Evolutionary conservation across 1,140 invertebrate genomes (phyloP).

Genomic region (Zaprionus tsacasi): DNA sequence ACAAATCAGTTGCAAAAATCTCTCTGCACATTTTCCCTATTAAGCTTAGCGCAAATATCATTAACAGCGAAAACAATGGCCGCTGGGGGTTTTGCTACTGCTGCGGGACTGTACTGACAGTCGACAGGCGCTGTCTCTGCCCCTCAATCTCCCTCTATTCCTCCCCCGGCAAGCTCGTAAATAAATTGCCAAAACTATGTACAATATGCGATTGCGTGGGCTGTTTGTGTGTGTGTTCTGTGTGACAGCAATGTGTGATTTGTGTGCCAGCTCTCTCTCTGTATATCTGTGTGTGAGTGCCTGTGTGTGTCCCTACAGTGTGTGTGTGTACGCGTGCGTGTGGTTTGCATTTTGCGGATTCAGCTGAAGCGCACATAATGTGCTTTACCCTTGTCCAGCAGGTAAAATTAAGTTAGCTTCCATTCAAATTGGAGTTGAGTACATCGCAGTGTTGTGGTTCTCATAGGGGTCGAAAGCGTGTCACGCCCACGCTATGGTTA

Average conservation of each 20-base stretch:
- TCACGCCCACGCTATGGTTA: background rate
- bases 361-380: slow-evolving; percentile 21
- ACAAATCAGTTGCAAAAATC: background rate
- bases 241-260: slow-evolving; percentile 21
- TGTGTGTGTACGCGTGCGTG: slow-evolving; percentile 5
- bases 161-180: background rate
- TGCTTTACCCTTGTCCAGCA: background rate
- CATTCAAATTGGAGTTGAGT: background rate
- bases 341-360: slow-evolving; percentile 43
- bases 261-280: background rate
- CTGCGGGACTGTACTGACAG: slow-evolving; percentile 18
- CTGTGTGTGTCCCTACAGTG: no score
- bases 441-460: background rate
- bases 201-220: slow-evolving; percentile 11
- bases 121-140: background rate
- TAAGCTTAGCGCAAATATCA: slow-evolving; percentile 46
- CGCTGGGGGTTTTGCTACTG: background rate
- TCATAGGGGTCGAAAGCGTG: background rate
- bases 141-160: background rate
- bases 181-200: slow-evolving; percentile 36
- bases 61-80: slow-evolving; percentile 37
- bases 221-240: slow-evolving; percentile 9
- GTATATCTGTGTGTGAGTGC: background rate
- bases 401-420: background rate
- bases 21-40: slow-evolving; percentile 12